phyloP scores from a whole-genome alignment of 2,888 invertebrate genomes.

The Volucella zonaria region DNA sequence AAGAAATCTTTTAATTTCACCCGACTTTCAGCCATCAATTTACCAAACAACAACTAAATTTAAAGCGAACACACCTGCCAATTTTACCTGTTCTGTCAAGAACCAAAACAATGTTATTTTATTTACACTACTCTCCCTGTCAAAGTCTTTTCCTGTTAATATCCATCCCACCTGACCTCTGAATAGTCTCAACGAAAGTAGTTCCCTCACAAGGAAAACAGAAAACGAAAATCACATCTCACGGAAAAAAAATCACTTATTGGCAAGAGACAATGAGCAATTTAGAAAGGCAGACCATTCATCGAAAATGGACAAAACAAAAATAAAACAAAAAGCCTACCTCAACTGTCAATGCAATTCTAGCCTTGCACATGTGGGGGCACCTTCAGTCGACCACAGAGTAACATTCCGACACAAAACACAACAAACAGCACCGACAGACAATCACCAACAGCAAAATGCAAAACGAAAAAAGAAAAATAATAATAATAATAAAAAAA shows the following conservation, averaged over 20 bases:
- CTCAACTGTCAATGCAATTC: constrained; percentile 42
- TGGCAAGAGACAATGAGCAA: constrained; percentile 35
- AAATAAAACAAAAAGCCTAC: constrained; percentile 12
- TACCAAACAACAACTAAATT: too few relatives aligned
- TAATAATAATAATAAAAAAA: constrained; percentile 2
- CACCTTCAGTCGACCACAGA: constrained; percentile 45
- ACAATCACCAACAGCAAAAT: constrained; percentile 11
- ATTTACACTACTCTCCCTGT: too few relatives aligned
- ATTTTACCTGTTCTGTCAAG: background rate
- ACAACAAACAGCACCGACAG: constrained; percentile 36
- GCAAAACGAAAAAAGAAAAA: constrained; percentile 9
- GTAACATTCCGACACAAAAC: constrained; percentile 45
- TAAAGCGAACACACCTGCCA: background rate
- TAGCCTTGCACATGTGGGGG: constrained; percentile 43
- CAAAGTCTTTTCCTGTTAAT: constrained; percentile 15
- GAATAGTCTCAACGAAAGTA: constrained; percentile 20
- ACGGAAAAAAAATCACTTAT: constrained; percentile 33
- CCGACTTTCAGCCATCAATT: background rate
- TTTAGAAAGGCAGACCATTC: constrained; percentile 53
- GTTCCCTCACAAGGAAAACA: constrained; percentile 19
- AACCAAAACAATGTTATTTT: too few relatives aligned
- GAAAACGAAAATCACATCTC: constrained; percentile 13
- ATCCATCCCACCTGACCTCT: constrained; percentile 6
- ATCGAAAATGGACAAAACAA: background rate
- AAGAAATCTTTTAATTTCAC: background rate